These are phyloP conservation scores for Galagoides demidoff DNA, from an alignment of 2,797 vertebrate species.

Conservation along the genomic window DNA sequence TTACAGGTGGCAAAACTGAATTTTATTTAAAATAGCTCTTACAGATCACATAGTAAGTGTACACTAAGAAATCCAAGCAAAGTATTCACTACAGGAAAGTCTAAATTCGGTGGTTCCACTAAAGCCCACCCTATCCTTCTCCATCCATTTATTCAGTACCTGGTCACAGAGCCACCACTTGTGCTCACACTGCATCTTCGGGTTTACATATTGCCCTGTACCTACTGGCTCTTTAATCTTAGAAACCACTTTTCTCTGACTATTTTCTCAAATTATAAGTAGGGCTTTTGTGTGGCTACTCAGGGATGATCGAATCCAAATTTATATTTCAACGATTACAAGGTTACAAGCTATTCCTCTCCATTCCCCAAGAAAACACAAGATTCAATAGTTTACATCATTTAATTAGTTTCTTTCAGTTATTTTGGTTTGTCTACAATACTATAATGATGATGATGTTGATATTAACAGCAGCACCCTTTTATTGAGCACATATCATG, in stretches of 20 bases:
- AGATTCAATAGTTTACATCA: background rate
- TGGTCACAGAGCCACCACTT: background rate
- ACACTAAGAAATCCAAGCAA: background rate
- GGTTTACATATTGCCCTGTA: background rate
- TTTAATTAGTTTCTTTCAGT: background rate
- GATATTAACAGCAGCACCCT: background rate
- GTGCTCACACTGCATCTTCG: background rate
- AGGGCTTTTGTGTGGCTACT: background rate
- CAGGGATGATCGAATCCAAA: background rate
- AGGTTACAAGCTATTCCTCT: background rate
- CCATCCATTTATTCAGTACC: background rate
- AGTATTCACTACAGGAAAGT: background rate
- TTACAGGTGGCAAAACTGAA: background rate
- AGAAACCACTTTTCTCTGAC: background rate
- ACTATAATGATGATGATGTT: background rate
- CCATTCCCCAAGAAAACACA: background rate
- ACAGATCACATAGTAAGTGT: background rate
- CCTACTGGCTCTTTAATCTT: background rate
- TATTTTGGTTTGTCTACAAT: slow-evolving; percentile 9
- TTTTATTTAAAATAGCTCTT: background rate
- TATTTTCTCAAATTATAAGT: background rate
- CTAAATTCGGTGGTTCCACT: background rate
- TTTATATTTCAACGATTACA: background rate
- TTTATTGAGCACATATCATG: background rate
- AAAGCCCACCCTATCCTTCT: background rate